These are phyloP conservation scores for Busseola fusca DNA, from an alignment of 2,888 invertebrate species.

Conservation along the genomic window DNA sequence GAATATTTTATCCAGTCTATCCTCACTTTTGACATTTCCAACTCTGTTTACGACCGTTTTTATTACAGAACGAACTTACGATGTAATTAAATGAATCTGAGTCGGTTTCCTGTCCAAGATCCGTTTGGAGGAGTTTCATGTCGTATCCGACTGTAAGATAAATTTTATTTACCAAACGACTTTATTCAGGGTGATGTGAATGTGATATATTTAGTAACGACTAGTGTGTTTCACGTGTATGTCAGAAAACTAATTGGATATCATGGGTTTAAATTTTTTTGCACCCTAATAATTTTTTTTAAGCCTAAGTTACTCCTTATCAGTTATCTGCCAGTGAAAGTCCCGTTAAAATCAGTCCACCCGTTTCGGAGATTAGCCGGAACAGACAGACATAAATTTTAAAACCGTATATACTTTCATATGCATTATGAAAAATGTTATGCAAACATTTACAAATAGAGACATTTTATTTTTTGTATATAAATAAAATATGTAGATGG, in stretches of 20 bases:
- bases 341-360: neutral
- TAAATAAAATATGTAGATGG: neutral
- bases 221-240: neutral
- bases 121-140: constrained; percentile 45
- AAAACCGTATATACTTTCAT: neutral
- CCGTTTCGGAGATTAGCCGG: neutral
- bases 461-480: neutral
- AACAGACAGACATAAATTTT: neutral
- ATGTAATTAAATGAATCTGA: constrained; percentile 69
- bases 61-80: constrained; percentile 60
- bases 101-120: constrained; percentile 64
- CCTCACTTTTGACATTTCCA: constrained; percentile 47
- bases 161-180: constrained; percentile 41
- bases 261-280: too few species aligned
- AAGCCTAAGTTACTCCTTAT: neutral
- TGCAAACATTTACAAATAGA: neutral
- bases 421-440: neutral
- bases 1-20: constrained; percentile 39
- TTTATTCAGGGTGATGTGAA: constrained; percentile 37
- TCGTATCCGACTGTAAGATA: constrained; percentile 38
- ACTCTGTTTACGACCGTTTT: constrained; percentile 60
- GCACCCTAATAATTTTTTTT: too few species aligned
- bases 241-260: neutral
- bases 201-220: constrained; percentile 33
- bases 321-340: neutral